phyloP scores from a whole-genome alignment of 2,888 invertebrate species.

The Glaucopsyche alexis region DNA sequence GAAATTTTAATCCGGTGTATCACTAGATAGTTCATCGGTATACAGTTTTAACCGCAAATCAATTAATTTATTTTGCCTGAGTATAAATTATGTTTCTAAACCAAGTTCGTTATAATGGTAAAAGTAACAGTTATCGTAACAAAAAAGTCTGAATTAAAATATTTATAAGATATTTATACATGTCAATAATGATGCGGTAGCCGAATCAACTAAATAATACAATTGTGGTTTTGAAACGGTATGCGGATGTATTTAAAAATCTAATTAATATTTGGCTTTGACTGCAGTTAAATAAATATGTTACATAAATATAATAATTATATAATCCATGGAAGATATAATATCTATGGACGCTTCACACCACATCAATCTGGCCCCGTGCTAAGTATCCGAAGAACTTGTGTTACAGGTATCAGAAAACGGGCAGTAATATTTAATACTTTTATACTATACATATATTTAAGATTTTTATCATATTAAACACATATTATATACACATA shows the following conservation, averaged over 20 bases:
- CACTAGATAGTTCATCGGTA: slow-evolving; percentile 11
- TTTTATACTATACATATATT: no score
- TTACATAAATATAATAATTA: no score
- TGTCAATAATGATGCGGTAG: neutral
- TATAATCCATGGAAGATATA: no score
- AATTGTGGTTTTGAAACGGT: neutral
- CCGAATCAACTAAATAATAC: neutral
- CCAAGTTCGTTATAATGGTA: neutral
- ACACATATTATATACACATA: no score
- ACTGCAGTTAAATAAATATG: neutral
- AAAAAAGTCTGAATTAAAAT: neutral
- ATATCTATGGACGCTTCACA: no score
- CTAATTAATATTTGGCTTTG: neutral
- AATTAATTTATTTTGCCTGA: neutral
- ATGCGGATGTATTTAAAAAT: neutral
- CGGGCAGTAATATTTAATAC: no score
- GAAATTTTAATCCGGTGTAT: slow-evolving; percentile 21
- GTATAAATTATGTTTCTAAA: slow-evolving; percentile 13
- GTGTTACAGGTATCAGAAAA: no score
- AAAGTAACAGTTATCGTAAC: slow-evolving; percentile 11
- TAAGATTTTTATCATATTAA: no score
- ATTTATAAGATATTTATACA: neutral
- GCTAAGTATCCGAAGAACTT: no score
- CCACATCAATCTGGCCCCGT: no score
- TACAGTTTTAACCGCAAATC: slow-evolving; percentile 8